Conservation (phyloP, 2,888 invertebrate genomes). For the Dicycla oo region DNA sequence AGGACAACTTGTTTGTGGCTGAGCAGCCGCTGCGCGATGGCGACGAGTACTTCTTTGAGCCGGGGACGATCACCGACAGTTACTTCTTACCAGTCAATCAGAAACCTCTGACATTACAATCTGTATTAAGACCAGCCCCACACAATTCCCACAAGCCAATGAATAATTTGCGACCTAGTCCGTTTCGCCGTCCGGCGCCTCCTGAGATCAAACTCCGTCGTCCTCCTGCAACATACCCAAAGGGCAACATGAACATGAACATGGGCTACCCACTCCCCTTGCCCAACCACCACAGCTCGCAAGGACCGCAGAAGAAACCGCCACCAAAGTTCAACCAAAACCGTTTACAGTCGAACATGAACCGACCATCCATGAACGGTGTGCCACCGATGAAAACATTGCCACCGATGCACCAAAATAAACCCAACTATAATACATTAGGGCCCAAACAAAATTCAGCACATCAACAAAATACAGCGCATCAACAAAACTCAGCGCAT, state of each 20-base stretch:
- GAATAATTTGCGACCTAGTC: slow-evolving; percentile 77
- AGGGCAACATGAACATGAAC: slow-evolving; percentile 70
- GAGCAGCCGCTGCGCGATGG: slow-evolving; percentile 82
- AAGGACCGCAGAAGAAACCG: slow-evolving; percentile 77
- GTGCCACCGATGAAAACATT: slow-evolving; percentile 79
- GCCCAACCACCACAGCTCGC: slow-evolving; percentile 76
- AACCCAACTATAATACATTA: slow-evolving; percentile 63
- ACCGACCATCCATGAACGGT: slow-evolving; percentile 71
- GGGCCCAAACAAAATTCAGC: slow-evolving; percentile 32
- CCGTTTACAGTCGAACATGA: slow-evolving; percentile 73
- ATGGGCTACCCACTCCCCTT: slow-evolving; percentile 80
- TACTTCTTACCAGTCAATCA: slow-evolving; percentile 82
- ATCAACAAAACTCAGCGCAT: neutral
- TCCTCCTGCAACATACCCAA: slow-evolving; percentile 76
- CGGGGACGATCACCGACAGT: slow-evolving; percentile 76
- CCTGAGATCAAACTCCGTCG: slow-evolving; percentile 87
- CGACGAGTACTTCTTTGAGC: slow-evolving; percentile 82
- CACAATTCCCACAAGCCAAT: slow-evolving; percentile 70
- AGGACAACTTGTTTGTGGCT: slow-evolving; percentile 74
- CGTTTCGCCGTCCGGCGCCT: slow-evolving; percentile 83
- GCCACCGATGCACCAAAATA: slow-evolving; percentile 50
- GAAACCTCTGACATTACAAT: slow-evolving; percentile 85
- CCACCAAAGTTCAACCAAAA: slow-evolving; percentile 63
- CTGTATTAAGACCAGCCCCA: slow-evolving; percentile 82
- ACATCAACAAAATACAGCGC: slow-evolving; percentile 35